Conservation (phyloP, 2,113 vertebrate species). For the Pachyramphus minor region DNA sequence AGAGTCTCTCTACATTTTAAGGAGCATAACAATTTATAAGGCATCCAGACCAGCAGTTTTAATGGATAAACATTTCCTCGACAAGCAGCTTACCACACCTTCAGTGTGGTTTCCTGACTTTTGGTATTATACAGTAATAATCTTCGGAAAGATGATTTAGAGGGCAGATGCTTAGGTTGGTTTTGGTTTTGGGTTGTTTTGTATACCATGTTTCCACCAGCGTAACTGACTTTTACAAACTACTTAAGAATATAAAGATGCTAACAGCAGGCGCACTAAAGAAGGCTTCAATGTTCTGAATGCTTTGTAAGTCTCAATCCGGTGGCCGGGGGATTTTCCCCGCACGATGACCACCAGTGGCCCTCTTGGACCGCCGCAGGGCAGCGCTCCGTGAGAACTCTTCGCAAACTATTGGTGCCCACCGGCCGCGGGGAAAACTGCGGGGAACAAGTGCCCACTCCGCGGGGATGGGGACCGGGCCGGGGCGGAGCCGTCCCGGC, state of each 20-base stretch:
- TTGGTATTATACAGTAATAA: neutral
- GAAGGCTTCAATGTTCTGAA: neutral
- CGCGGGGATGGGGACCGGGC: no score
- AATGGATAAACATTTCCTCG: neutral
- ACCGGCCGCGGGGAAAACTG: rapidly evolving
- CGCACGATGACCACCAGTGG: rapidly evolving
- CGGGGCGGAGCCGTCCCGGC: neutral
- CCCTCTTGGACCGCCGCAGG: neutral
- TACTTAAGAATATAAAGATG: neutral
- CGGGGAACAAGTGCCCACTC: rapidly evolving
- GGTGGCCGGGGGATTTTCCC: rapidly evolving
- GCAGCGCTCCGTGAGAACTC: neutral
- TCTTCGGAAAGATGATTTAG: neutral
- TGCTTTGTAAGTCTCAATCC: no score
- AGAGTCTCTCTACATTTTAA: rapidly evolving
- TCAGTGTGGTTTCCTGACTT: neutral
- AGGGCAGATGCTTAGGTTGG: neutral
- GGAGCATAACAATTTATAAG: neutral
- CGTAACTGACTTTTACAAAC: neutral
- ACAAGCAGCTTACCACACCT: neutral
- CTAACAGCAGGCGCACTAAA: neutral
- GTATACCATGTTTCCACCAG: neutral
- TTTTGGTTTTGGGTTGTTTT: no score
- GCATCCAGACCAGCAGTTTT: neutral
- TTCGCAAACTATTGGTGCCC: neutral